These are phyloP conservation scores for Maccullochella peelii DNA, from an alignment of 2,113 vertebrate genomes.

Conservation along the genomic window DNA sequence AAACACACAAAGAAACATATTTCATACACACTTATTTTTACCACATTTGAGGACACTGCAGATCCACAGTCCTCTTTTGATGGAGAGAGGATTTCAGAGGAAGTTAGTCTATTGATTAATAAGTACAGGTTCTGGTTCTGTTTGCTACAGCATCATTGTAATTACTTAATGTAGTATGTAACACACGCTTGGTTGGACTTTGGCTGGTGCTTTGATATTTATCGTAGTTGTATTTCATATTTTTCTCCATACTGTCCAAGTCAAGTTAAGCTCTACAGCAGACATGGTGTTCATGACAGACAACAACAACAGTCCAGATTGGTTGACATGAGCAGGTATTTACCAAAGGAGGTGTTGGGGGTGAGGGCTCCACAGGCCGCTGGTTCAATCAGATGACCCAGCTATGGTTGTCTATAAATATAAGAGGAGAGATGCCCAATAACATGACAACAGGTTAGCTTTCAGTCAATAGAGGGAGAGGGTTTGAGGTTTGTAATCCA, in stretches of 20 bases:
- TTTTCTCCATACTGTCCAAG: background rate
- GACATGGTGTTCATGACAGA: background rate
- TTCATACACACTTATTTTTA: background rate
- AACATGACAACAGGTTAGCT: conserved; percentile 21
- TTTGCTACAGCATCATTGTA: background rate
- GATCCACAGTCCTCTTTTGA: background rate
- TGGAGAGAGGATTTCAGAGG: background rate
- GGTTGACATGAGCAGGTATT: conserved; percentile 25
- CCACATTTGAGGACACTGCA: background rate
- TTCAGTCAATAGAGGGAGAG: conserved; percentile 5
- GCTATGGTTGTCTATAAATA: conserved; percentile 68
- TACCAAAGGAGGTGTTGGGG: conserved; percentile 54
- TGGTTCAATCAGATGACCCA: conserved; percentile 29
- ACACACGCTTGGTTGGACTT: conserved; percentile 3
- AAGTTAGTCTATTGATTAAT: background rate
- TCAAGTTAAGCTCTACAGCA: background rate
- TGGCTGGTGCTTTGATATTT: background rate
- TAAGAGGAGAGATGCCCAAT: conserved; percentile 14
- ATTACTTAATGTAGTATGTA: background rate
- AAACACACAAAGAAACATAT: background rate
- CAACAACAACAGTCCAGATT: conserved; percentile 11
- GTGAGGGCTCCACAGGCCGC: conserved; percentile 23
- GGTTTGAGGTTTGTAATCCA: conserved; percentile 13
- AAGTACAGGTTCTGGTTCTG: background rate
- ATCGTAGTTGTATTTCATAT: background rate